These are phyloP conservation scores for Drosophila paramelanica DNA, from an alignment of 2,888 invertebrate genomes.

Conservation along the genomic window DNA sequence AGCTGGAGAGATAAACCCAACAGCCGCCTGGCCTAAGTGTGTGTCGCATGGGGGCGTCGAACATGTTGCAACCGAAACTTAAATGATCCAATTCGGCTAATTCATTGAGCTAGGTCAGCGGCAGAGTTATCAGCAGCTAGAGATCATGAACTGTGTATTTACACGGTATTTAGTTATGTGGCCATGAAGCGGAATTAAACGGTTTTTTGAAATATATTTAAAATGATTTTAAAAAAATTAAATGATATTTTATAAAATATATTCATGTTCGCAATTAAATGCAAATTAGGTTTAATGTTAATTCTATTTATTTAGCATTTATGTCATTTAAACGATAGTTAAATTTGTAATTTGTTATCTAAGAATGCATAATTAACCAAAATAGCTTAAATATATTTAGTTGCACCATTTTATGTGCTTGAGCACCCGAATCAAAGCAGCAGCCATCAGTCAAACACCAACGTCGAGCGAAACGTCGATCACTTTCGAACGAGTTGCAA, in stretches of 20 bases:
- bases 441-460: slow-evolving; percentile 11
- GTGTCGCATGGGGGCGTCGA: slow-evolving; percentile 57
- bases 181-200: not conserved
- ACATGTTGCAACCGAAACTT: slow-evolving; percentile 43
- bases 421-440: slow-evolving; percentile 4
- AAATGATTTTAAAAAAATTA: too few relatives aligned
- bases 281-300: too few relatives aligned
- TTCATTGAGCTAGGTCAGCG: slow-evolving; percentile 33
- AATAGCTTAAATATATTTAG: not conserved
- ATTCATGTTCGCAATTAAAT: too few relatives aligned
- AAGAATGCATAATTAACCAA: too few relatives aligned
- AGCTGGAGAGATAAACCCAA: slow-evolving; percentile 17
- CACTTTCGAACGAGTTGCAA: slow-evolving; percentile 33
- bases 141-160: slow-evolving; percentile 29
- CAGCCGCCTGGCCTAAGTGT: slow-evolving; percentile 3
- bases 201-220: not conserved
- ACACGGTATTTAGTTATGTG: slow-evolving; percentile 1
- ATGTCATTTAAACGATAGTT: too few relatives aligned
- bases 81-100: slow-evolving; percentile 3
- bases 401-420: not conserved
- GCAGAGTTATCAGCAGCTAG: slow-evolving; percentile 18
- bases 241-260: too few relatives aligned
- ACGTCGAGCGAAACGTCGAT: slow-evolving; percentile 12
- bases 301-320: too few relatives aligned
- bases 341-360: too few relatives aligned